Evolutionary conservation across 92 coral and sea anemone genomes (phyloP).

Genomic region (Umimayanthus chanpuru): DNA sequence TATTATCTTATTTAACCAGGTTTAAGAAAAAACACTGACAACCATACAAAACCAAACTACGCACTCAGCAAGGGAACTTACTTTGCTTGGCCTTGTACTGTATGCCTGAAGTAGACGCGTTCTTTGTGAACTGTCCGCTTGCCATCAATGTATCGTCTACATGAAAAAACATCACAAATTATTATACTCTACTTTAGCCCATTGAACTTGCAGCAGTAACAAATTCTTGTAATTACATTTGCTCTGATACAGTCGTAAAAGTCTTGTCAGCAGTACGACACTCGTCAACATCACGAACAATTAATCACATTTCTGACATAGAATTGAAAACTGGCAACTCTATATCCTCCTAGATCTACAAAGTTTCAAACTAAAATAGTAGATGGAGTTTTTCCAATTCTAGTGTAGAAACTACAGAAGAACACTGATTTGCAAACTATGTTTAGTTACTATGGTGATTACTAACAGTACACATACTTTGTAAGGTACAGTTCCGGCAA

Average conservation of each 20-base stretch:
- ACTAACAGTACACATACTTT: constrained; percentile 54
- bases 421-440: too few species aligned
- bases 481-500: constrained; percentile 81
- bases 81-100: constrained; percentile 85
- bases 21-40: too few species aligned
- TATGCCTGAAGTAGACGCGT: constrained; percentile 72
- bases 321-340: too few species aligned
- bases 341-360: neutral
- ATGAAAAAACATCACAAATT: neutral
- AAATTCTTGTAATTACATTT: neutral
- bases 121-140: constrained; percentile 78
- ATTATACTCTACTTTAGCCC: neutral
- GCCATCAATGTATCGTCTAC: constrained; percentile 71
- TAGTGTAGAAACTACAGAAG: too few species aligned
- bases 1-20: too few species aligned
- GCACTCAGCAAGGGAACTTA: constrained; percentile 41
- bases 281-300: too few species aligned
- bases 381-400: too few species aligned
- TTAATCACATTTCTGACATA: too few species aligned
- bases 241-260: neutral
- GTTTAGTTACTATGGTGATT: neutral
- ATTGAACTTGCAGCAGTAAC: neutral
- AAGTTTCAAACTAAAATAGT: too few species aligned
- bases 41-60: neutral
- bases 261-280: neutral